A percentile compares a stretch with the other conserved stretches of the same genome.
Evolutionary conservation across 2,888 invertebrate species (phyloP).

Genomic region (Chloroclysta siterata): DNA sequence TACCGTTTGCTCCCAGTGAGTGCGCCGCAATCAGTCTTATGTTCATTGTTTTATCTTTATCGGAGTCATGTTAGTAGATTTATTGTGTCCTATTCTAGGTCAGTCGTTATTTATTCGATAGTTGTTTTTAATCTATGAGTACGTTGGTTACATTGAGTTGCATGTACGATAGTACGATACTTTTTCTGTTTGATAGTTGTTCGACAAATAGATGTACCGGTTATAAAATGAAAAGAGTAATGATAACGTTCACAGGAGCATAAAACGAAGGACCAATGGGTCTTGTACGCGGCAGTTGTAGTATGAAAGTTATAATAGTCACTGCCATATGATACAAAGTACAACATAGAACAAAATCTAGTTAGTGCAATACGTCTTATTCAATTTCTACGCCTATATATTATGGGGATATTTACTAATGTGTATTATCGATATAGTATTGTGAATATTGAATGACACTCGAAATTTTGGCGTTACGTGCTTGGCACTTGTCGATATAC

Average conservation of each 20-base stretch:
- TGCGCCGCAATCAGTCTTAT: constrained; percentile 74
- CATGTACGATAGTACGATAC: no score
- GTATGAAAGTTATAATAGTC: constrained; percentile 51
- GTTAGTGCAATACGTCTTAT: constrained; percentile 52
- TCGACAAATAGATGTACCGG: constrained; percentile 24
- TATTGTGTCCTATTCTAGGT: constrained; percentile 55
- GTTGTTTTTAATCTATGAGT: constrained; percentile 53
- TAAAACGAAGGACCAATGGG: background rate
- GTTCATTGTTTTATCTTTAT: constrained; percentile 65
- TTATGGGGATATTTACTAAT: constrained; percentile 22
- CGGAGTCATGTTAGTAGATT: constrained; percentile 64
- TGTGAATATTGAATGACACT: constrained; percentile 35
- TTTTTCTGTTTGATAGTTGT: constrained; percentile 31
- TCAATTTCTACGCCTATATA: constrained; percentile 55
- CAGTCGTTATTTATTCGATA: constrained; percentile 75
- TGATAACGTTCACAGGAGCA: constrained; percentile 4
- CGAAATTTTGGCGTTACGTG: constrained; percentile 24
- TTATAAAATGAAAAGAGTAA: constrained; percentile 11
- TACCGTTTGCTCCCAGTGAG: constrained; percentile 51
- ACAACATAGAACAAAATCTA: constrained; percentile 63
- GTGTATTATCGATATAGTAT: constrained; percentile 33
- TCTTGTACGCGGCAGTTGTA: constrained; percentile 47
- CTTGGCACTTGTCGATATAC: constrained; percentile 18
- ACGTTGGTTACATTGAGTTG: constrained; percentile 57
- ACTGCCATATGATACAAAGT: constrained; percentile 78